These are phyloP conservation scores for Rhagoletis zephyria DNA, from an alignment of 1,140 invertebrate species.

Conservation along the genomic window DNA sequence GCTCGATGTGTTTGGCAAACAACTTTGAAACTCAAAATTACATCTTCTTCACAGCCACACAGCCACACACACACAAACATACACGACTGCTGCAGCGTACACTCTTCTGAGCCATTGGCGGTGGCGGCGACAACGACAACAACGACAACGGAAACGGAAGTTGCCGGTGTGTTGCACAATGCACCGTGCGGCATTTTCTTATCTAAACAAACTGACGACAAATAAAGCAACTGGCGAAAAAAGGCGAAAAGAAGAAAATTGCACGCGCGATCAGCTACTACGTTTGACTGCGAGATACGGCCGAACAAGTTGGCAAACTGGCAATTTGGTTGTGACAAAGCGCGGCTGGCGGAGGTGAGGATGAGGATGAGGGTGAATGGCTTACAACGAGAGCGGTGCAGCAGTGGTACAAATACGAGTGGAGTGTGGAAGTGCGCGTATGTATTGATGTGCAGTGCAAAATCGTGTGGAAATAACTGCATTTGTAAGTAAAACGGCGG, in stretches of 20 bases:
- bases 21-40: slow-evolving; percentile 50
- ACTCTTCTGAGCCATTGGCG: background rate
- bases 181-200: slow-evolving; percentile 49
- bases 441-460: too few relatives aligned
- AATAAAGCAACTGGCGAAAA: slow-evolving; percentile 31
- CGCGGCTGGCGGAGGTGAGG: background rate
- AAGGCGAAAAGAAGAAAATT: background rate
- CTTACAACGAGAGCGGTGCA: background rate
- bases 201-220: slow-evolving; percentile 44
- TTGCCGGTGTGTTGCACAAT: slow-evolving; percentile 46
- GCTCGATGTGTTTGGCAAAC: slow-evolving; percentile 37
- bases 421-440: background rate
- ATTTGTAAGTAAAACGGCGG: slow-evolving; percentile 47
- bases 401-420: background rate
- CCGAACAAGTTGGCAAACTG: slow-evolving; percentile 22
- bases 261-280: slow-evolving; percentile 35
- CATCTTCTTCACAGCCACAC: slow-evolving; percentile 27
- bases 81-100: background rate
- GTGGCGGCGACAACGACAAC: background rate
- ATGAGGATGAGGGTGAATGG: background rate
- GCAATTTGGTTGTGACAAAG: slow-evolving; percentile 10
- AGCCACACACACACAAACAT: background rate
- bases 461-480: slow-evolving; percentile 38
- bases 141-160: slow-evolving; percentile 16
- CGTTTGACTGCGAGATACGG: slow-evolving; percentile 43